phyloP scores from a whole-genome alignment of 2,797 vertebrate genomes.

The Gadopsis bispinosus region DNA sequence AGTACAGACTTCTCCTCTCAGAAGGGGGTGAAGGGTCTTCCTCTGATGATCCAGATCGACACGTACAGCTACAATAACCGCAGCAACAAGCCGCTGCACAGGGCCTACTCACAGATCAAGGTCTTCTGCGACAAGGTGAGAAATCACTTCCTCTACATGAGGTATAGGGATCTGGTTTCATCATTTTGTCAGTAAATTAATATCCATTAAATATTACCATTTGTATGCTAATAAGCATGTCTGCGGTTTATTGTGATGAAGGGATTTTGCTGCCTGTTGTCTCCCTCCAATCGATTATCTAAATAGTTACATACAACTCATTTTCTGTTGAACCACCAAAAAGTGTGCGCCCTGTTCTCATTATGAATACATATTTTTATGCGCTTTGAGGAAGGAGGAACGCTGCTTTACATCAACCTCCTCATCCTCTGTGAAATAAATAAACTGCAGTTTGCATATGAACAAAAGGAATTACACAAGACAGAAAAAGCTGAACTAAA shows the following conservation, averaged over 20 bases:
- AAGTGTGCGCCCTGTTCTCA: neutral
- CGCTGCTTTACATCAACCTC: neutral
- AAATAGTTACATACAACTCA: neutral
- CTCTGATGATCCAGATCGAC: constrained; percentile 98
- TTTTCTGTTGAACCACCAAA: too few relatives aligned
- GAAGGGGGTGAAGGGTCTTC: constrained; percentile 98
- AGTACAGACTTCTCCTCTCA: constrained; percentile 99
- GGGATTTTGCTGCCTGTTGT: neutral
- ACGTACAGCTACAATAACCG: constrained; percentile 99
- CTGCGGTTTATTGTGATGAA: neutral
- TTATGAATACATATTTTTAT: neutral
- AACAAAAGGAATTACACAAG: neutral
- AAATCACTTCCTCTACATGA: neutral
- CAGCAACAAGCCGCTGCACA: constrained; percentile 97
- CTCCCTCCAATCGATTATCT: neutral
- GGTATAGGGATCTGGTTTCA: neutral
- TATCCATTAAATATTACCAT: neutral
- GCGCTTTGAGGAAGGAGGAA: neutral
- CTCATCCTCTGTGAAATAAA: neutral
- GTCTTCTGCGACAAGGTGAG: constrained; percentile 99
- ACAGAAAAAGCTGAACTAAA: too few relatives aligned
- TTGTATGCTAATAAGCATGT: neutral
- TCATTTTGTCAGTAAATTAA: neutral
- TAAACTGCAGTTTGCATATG: neutral
- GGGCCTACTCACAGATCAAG: constrained; percentile 98